Percentiles rank a stretch among this genome's conserved stretches.
Conservation (phyloP, 2,888 invertebrate genomes). For the Cephonodes hylas region DNA sequence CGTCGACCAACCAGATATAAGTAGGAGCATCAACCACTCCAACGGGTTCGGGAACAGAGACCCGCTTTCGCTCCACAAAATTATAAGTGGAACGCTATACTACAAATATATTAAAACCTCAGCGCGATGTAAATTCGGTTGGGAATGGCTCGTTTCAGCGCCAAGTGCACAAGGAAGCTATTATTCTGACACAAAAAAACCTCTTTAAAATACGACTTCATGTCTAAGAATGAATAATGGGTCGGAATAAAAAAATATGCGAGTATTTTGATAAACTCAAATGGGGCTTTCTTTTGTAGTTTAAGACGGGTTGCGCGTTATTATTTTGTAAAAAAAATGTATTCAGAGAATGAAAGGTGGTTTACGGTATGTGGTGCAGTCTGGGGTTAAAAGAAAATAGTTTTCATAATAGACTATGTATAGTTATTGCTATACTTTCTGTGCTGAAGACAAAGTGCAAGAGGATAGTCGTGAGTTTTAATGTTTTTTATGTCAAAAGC, state of each 20-base stretch:
- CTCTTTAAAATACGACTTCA: background rate
- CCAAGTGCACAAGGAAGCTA: conserved; percentile 5
- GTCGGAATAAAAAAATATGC: conserved; percentile 1
- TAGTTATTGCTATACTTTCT: too few relatives aligned
- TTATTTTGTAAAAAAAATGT: background rate
- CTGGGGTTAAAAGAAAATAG: too few relatives aligned
- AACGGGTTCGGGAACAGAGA: background rate
- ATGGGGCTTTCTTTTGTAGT: background rate
- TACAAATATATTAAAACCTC: background rate
- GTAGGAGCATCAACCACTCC: background rate
- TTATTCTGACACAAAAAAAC: conserved; percentile 5
- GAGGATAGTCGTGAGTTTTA: too few relatives aligned
- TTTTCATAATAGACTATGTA: too few relatives aligned
- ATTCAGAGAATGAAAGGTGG: background rate
- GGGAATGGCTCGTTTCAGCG: background rate
- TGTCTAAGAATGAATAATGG: conserved; percentile 1
- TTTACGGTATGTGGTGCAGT: background rate
- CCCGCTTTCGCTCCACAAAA: background rate
- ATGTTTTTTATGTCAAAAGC: too few relatives aligned
- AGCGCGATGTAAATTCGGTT: background rate
- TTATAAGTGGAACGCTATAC: background rate
- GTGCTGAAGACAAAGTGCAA: too few relatives aligned
- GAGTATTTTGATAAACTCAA: background rate
- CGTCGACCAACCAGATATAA: background rate
- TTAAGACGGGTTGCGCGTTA: background rate